Percentiles rank a stretch among this genome's conserved stretches.
phyloP scores from a whole-genome alignment of 2,888 invertebrate species.

The Andrena hattorfiana region DNA sequence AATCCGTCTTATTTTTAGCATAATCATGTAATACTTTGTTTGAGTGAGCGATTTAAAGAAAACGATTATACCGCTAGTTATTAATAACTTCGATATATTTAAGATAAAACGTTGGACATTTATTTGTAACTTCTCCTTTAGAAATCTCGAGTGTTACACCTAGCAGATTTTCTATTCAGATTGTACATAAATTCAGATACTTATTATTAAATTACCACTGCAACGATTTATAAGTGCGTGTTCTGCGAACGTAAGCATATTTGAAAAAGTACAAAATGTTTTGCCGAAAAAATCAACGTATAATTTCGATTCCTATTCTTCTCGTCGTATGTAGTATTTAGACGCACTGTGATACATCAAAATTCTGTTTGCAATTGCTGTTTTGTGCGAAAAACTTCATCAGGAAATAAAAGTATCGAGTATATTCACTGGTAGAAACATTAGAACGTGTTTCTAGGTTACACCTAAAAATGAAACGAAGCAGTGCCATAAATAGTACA shows the following conservation, averaged over 20 bases:
- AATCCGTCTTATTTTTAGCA: neutral
- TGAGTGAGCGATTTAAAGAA: neutral
- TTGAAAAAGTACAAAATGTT: neutral
- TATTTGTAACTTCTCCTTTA: neutral
- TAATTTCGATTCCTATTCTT: neutral
- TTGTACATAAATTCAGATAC: neutral
- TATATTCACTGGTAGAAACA: neutral
- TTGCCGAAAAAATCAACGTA: neutral
- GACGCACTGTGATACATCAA: neutral
- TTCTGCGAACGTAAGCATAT: neutral
- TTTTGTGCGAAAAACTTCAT: neutral
- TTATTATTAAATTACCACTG: neutral
- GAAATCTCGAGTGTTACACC: neutral
- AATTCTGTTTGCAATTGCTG: neutral
- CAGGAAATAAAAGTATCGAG: neutral
- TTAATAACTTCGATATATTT: neutral
- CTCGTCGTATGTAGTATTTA: neutral
- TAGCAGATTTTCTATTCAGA: neutral
- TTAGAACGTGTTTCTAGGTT: neutral
- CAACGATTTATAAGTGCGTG: neutral
- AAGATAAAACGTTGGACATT: neutral
- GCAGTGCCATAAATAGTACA: neutral
- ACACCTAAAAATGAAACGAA: neutral
- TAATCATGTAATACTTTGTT: slow-evolving; percentile 9
- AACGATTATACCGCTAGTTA: neutral